Conservation (phyloP, 1,140 invertebrate genomes). For the Caenorhabditis elegans region DNA sequence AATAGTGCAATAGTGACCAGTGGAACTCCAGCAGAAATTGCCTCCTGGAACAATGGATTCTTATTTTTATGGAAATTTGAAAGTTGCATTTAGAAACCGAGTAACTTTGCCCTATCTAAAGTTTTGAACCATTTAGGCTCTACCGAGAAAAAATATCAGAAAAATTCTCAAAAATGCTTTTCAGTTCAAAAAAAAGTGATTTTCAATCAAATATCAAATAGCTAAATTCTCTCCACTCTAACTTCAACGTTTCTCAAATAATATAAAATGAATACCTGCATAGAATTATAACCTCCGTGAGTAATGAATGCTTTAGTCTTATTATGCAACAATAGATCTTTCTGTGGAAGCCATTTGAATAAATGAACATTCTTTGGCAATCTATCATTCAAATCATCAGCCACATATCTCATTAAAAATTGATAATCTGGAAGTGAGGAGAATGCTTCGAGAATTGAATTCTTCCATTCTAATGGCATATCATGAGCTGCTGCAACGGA, state of each 20-base stretch:
- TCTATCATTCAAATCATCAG: slow-evolving; percentile 65
- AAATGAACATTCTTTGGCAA: slow-evolving; percentile 64
- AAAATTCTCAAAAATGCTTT: too few relatives aligned
- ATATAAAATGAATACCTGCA: slow-evolving; percentile 49
- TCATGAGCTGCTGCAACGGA: slow-evolving; percentile 24
- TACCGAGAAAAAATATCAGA: too few relatives aligned
- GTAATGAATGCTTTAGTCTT: slow-evolving; percentile 51
- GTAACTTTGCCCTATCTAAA: too few relatives aligned
- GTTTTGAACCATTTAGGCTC: too few relatives aligned
- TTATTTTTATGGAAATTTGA: neutral
- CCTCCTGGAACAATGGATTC: slow-evolving; percentile 39
- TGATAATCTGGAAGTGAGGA: slow-evolving; percentile 28
- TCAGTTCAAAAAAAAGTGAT: too few relatives aligned
- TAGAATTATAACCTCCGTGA: slow-evolving; percentile 53
- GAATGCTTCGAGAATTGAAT: slow-evolving; percentile 36
- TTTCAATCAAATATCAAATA: too few relatives aligned
- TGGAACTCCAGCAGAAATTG: slow-evolving; percentile 51
- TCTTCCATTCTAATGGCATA: slow-evolving; percentile 32
- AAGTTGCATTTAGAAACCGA: too few relatives aligned
- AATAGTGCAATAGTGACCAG: slow-evolving; percentile 58
- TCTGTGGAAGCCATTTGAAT: slow-evolving; percentile 51
- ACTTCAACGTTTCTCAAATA: too few relatives aligned
- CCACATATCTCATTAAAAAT: slow-evolving; percentile 54
- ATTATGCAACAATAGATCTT: slow-evolving; percentile 62
- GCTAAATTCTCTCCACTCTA: too few relatives aligned